Evolutionary conservation across 1,140 invertebrate genomes (phyloP).

Genomic region (Lucilia cuprina): DNA sequence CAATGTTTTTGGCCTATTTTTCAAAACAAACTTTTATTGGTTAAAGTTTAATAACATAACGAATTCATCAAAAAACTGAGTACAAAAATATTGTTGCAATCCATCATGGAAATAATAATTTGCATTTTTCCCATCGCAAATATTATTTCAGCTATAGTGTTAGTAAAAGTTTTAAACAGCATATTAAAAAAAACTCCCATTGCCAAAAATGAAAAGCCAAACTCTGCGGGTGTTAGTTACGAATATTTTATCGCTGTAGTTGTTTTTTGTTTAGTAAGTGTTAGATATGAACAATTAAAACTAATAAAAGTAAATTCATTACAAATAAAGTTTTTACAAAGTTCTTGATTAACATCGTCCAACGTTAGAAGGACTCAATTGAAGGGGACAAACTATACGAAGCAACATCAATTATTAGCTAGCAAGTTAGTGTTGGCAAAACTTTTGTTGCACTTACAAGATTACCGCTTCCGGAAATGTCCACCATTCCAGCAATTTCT

Average conservation of each 20-base stretch:
- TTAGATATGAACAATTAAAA: neutral
- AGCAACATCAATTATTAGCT: neutral
- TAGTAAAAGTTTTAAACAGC: neutral
- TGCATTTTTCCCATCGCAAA: too few species aligned
- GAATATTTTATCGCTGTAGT: too few species aligned
- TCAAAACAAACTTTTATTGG: too few species aligned
- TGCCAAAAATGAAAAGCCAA: neutral
- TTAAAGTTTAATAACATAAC: too few species aligned
- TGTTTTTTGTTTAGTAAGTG: neutral
- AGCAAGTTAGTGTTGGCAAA: slow-evolving; percentile 38
- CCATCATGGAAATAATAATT: too few species aligned
- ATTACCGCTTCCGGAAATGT: neutral
- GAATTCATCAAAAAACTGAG: too few species aligned
- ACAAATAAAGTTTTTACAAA: neutral
- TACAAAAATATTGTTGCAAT: too few species aligned
- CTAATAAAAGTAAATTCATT: neutral
- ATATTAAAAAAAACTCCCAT: neutral
- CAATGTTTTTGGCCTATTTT: too few species aligned
- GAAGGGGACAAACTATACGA: neutral
- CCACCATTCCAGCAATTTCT: slow-evolving; percentile 12
- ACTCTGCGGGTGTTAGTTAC: neutral
- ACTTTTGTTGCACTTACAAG: slow-evolving; percentile 45
- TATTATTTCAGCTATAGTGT: neutral
- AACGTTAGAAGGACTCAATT: neutral
- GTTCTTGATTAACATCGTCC: neutral